Percentiles rank a stretch among this genome's conserved stretches.
Evolutionary conservation across 2,113 vertebrate species (phyloP).

Genomic region (Xiphias gladius): DNA sequence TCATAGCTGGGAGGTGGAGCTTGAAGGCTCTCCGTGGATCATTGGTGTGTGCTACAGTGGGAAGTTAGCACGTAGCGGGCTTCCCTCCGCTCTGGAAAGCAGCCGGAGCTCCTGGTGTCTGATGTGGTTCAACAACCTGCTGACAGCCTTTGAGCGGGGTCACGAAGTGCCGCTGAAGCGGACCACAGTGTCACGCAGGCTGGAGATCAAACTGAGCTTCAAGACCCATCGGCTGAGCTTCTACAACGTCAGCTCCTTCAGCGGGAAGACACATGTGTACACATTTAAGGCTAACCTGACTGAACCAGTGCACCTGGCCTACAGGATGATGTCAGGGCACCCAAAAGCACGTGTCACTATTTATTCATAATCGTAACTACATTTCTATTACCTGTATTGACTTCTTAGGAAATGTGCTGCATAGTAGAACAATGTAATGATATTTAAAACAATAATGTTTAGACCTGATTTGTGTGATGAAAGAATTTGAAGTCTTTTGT

Average conservation of each 20-base stretch:
- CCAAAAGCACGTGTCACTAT: constrained; percentile 78
- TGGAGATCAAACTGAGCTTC: constrained; percentile 84
- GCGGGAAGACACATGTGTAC: constrained; percentile 82
- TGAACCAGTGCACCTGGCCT: constrained; percentile 84
- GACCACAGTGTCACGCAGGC: constrained; percentile 75
- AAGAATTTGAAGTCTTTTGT: no score
- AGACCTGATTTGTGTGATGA: background rate
- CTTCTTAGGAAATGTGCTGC: background rate
- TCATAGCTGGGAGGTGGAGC: constrained; percentile 81
- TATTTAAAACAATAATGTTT: background rate
- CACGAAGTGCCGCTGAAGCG: constrained; percentile 77
- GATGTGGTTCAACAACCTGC: constrained; percentile 84
- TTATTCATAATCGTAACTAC: constrained; percentile 43
- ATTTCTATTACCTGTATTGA: background rate
- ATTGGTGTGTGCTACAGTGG: constrained; percentile 82
- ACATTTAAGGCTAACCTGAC: constrained; percentile 82
- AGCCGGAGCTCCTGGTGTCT: constrained; percentile 87
- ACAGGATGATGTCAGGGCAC: constrained; percentile 86
- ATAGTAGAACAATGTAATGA: background rate
- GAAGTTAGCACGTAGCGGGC: constrained; percentile 81
- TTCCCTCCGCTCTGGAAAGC: constrained; percentile 85
- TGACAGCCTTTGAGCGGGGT: constrained; percentile 86
- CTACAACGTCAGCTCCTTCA: constrained; percentile 79
- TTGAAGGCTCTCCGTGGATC: constrained; percentile 82
- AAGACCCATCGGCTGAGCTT: constrained; percentile 82